A percentile compares a stretch with the other conserved stretches of the same genome.
phyloP scores from a whole-genome alignment of 2,113 vertebrate genomes.

The Poeciliopsis prolifica region DNA sequence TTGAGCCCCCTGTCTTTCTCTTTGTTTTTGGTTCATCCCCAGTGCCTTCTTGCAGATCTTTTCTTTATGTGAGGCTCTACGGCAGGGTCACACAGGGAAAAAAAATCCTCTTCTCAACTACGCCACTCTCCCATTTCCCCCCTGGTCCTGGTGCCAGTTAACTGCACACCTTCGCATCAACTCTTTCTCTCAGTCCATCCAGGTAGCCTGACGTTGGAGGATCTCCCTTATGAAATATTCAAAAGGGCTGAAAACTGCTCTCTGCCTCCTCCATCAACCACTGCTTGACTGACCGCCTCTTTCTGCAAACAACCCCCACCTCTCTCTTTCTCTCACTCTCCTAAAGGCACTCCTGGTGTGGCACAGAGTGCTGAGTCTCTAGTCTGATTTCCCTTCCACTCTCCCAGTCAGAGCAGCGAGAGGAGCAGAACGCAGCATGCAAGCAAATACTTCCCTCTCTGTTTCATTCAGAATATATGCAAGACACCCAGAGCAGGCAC shows the following conservation, averaged over 20 bases:
- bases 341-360: constrained; percentile 66
- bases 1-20: constrained; percentile 34
- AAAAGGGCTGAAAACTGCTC: constrained; percentile 74
- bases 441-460: constrained; percentile 66
- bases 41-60: constrained; percentile 44
- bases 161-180: constrained; percentile 49
- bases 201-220: constrained; percentile 60
- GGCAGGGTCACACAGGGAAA: constrained; percentile 51
- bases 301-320: constrained; percentile 57
- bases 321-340: constrained; percentile 11
- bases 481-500: constrained; percentile 70
- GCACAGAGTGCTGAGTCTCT: constrained; percentile 46
- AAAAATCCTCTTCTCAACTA: constrained; percentile 64
- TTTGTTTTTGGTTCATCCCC: constrained; percentile 44
- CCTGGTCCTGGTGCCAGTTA: constrained; percentile 25
- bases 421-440: constrained; percentile 45
- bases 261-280: constrained; percentile 60
- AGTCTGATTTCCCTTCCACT: constrained; percentile 50
- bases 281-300: constrained; percentile 60
- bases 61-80: constrained; percentile 53
- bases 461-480: constrained; percentile 80
- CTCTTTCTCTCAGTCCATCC: constrained; percentile 52
- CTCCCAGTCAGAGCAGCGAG: constrained; percentile 45
- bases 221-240: constrained; percentile 77
- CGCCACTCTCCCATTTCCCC: constrained; percentile 37